These are phyloP conservation scores for Lepidurus apus DNA, from an alignment of 1,140 invertebrate genomes.

Conservation along the genomic window DNA sequence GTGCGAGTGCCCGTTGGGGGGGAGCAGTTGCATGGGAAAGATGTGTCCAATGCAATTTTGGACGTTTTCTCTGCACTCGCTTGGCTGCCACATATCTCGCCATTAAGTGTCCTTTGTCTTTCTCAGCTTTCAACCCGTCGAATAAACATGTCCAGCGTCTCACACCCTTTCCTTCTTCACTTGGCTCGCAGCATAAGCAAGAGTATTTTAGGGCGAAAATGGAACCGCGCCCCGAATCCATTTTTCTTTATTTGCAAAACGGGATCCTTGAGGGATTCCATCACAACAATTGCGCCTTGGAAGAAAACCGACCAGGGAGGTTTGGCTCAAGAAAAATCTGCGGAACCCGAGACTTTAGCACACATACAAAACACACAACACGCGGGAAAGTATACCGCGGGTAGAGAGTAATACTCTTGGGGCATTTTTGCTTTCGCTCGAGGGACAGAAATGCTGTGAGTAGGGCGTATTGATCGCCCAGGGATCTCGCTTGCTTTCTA, in stretches of 20 bases:
- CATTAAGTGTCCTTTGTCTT: slow-evolving; percentile 5
- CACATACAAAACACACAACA: slow-evolving; percentile 3
- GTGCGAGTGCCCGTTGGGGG: background rate
- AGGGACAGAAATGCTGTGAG: background rate
- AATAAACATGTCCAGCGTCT: slow-evolving; percentile 3
- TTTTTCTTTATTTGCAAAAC: no score
- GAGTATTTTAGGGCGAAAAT: background rate
- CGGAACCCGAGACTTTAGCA: background rate
- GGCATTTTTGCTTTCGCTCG: background rate
- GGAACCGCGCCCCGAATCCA: background rate
- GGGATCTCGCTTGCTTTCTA: background rate
- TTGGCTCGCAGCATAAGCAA: background rate
- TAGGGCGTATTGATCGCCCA: slow-evolving; percentile 17
- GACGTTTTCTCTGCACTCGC: background rate
- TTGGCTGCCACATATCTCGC: slow-evolving; percentile 4
- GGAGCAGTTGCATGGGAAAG: background rate
- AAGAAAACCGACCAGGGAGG: background rate
- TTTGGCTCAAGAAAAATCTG: background rate
- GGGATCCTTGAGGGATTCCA: no score
- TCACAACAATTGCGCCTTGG: no score
- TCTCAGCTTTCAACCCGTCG: slow-evolving; percentile 13
- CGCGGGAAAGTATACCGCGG: background rate
- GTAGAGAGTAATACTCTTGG: background rate
- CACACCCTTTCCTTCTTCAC: background rate
- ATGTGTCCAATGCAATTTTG: background rate